Conservation (phyloP, 1,140 invertebrate species). For the Scaptomyza pallida region DNA sequence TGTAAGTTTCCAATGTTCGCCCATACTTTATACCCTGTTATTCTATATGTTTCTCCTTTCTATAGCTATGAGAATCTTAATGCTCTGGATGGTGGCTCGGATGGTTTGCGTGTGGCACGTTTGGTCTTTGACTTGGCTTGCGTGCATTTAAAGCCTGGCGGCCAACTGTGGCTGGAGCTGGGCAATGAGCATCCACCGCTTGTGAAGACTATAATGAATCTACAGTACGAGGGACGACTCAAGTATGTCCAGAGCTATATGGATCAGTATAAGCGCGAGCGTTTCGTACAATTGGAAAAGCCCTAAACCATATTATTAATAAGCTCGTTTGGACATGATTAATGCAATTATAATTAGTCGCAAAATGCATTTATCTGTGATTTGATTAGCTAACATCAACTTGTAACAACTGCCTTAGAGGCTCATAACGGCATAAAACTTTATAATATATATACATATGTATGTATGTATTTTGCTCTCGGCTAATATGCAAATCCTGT, state of each 20-base stretch:
- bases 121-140: constrained; percentile 86
- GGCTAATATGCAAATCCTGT: constrained; percentile 3
- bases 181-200: constrained; percentile 86
- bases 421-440: constrained; percentile 44
- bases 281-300: constrained; percentile 86
- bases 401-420: constrained; percentile 51
- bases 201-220: constrained; percentile 84
- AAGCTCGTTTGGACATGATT: constrained; percentile 37
- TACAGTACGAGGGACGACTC: constrained; percentile 84
- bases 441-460: constrained; percentile 9
- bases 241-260: constrained; percentile 84
- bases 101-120: constrained; percentile 86
- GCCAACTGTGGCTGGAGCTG: constrained; percentile 86
- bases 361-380: constrained; percentile 68
- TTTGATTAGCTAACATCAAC: constrained; percentile 40
- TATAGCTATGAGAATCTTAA: constrained; percentile 87
- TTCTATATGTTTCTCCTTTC: too few species aligned
- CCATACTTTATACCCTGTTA: too few species aligned
- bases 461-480: constrained; percentile 15
- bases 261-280: constrained; percentile 86
- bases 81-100: constrained; percentile 87
- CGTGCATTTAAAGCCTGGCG: constrained; percentile 84
- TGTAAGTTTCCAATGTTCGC: too few species aligned
- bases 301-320: constrained; percentile 37
- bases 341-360: constrained; percentile 64